These are phyloP conservation scores for Glyptemys insculpta DNA, from an alignment of 2,797 vertebrate species.

Conservation along the genomic window DNA sequence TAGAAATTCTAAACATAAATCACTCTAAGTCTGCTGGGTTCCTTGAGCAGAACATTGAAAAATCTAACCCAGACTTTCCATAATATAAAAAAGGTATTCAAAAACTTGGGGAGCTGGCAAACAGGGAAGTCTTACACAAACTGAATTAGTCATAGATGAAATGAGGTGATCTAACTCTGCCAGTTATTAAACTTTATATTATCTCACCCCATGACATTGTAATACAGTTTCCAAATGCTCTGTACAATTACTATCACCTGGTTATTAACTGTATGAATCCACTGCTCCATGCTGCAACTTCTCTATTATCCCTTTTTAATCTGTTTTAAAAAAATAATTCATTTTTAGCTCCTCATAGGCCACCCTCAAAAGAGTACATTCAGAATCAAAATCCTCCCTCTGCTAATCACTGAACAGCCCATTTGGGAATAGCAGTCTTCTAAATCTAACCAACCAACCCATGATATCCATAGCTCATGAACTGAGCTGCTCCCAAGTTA, in stretches of 20 bases:
- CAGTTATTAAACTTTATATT: background rate
- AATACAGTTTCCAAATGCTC: background rate
- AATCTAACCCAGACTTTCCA: fast-evolving
- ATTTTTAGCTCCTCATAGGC: background rate
- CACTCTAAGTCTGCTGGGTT: background rate
- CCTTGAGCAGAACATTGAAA: background rate
- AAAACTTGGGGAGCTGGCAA: background rate
- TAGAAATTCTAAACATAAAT: background rate
- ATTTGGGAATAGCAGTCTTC: background rate
- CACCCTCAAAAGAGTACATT: background rate
- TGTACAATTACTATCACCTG: background rate
- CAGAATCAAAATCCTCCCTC: background rate
- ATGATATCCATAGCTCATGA: background rate
- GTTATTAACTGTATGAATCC: background rate
- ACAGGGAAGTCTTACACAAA: background rate
- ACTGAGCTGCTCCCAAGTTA: background rate
- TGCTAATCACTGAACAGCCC: background rate
- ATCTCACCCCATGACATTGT: background rate
- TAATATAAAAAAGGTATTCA: background rate
- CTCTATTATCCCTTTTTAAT: background rate
- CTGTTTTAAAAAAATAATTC: background rate
- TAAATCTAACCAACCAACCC: background rate
- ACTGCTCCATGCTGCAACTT: background rate
- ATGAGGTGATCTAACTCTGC: background rate
- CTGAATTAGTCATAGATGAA: background rate